Evolutionary conservation across 2,888 invertebrate species (phyloP).

Genomic region (Drosophila flavopinicola): DNA sequence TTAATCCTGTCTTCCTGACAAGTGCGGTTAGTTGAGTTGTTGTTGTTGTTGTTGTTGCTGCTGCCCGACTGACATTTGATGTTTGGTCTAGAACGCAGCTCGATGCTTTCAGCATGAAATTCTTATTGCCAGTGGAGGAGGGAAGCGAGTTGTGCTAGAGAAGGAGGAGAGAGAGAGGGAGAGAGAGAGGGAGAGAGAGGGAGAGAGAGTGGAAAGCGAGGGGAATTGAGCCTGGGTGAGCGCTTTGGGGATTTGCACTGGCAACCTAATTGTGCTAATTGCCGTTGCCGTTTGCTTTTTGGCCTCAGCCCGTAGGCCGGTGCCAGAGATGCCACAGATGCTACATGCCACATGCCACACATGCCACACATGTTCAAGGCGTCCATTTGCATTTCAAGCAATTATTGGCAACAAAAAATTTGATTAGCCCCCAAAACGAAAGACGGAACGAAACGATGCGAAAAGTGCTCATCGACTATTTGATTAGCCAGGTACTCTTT

Average conservation of each 20-base stretch:
- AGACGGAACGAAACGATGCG: slow-evolving; percentile 36
- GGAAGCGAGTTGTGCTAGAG: too few relatives aligned
- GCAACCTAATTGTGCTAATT: slow-evolving; percentile 82
- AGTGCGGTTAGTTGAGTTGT: slow-evolving; percentile 82
- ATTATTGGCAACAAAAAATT: slow-evolving; percentile 74
- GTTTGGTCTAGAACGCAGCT: slow-evolving; percentile 44
- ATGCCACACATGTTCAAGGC: slow-evolving; percentile 47
- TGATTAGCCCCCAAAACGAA: slow-evolving; percentile 57
- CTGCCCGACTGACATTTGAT: slow-evolving; percentile 57
- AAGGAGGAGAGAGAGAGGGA: not conserved
- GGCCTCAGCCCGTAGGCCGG: slow-evolving; percentile 44
- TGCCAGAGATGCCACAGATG: slow-evolving; percentile 7
- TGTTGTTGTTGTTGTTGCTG: slow-evolving; percentile 42
- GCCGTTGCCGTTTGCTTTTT: slow-evolving; percentile 64
- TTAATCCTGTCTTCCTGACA: slow-evolving; percentile 83
- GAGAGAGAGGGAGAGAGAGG: not conserved
- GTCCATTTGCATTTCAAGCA: slow-evolving; percentile 78
- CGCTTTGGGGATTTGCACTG: slow-evolving; percentile 79
- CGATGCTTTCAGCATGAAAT: slow-evolving; percentile 74
- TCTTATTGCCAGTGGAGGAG: slow-evolving; percentile 51
- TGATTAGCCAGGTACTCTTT: slow-evolving; percentile 46
- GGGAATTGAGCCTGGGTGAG: slow-evolving; percentile 50
- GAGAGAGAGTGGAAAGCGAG: not conserved
- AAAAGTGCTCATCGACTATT: slow-evolving; percentile 67
- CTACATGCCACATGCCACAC: slow-evolving; percentile 10